These are phyloP conservation scores for Gouania willdenowi DNA, from an alignment of 2,797 vertebrate species.

Conservation along the genomic window DNA sequence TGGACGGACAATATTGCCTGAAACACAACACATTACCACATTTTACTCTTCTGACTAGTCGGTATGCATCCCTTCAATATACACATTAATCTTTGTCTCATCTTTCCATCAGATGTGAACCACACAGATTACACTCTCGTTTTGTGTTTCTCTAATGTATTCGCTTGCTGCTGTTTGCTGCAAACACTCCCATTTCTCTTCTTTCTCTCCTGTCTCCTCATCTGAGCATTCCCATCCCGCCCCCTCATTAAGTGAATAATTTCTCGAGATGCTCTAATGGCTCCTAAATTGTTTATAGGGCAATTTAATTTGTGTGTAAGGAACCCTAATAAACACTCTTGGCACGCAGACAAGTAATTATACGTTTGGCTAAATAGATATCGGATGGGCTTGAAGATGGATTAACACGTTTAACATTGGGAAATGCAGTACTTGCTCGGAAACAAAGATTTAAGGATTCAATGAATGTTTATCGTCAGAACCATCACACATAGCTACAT, in stretches of 20 bases:
- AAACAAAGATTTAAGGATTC: too few species aligned
- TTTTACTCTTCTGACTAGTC: too few species aligned
- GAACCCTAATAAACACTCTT: constrained; percentile 59
- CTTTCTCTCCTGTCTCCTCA: constrained; percentile 26
- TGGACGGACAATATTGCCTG: too few species aligned
- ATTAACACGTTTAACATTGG: constrained; percentile 35
- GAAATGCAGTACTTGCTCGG: constrained; percentile 31
- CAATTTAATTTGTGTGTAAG: constrained; percentile 66
- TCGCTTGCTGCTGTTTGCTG: constrained; percentile 20
- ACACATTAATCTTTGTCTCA: too few species aligned
- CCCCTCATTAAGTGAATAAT: constrained; percentile 64
- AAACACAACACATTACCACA: too few species aligned
- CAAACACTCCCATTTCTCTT: constrained; percentile 32
- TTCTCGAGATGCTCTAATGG: constrained; percentile 66
- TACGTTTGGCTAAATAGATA: constrained; percentile 66
- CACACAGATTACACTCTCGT: too few species aligned
- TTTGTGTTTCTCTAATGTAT: constrained; percentile 45
- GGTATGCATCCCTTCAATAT: too few species aligned
- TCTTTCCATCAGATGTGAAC: too few species aligned
- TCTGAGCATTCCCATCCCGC: constrained; percentile 37
- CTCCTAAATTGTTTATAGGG: constrained; percentile 71
- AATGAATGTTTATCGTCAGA: too few species aligned
- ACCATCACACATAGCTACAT: too few species aligned
- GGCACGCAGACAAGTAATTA: constrained; percentile 64
- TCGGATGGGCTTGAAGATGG: constrained; percentile 52